Evolutionary conservation across 2,888 invertebrate genomes (phyloP).

Genomic region (Apotomis betuletana): DNA sequence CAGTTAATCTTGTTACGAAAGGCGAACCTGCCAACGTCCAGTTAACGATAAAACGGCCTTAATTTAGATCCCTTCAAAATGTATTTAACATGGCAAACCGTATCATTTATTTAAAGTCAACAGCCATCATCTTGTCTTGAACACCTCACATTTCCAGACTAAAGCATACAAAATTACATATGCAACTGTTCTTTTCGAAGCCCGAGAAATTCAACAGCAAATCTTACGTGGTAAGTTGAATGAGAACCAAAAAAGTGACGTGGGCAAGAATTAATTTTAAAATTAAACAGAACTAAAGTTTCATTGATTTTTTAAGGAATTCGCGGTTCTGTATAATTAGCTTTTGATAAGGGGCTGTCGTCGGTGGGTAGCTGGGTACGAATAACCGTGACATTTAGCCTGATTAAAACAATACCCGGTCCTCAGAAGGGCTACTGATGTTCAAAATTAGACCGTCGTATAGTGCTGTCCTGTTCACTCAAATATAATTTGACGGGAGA

Average conservation of each 20-base stretch:
- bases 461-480: too few species aligned
- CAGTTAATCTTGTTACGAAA: slow-evolving; percentile 26
- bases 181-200: neutral
- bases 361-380: slow-evolving; percentile 50
- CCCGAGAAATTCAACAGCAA: neutral
- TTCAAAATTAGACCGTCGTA: too few species aligned
- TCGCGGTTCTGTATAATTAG: slow-evolving; percentile 63
- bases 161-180: slow-evolving; percentile 1
- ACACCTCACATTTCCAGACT: slow-evolving; percentile 33
- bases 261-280: slow-evolving; percentile 55
- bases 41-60: slow-evolving; percentile 37
- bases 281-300: slow-evolving; percentile 55
- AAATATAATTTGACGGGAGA: too few species aligned
- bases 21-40: slow-evolving; percentile 18
- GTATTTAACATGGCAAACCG: slow-evolving; percentile 39
- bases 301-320: slow-evolving; percentile 55
- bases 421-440: too few species aligned
- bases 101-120: slow-evolving; percentile 42
- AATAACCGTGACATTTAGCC: neutral
- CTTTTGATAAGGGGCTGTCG: slow-evolving; percentile 68
- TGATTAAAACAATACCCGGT: neutral
- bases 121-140: slow-evolving; percentile 35
- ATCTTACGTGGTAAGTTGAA: neutral
- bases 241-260: slow-evolving; percentile 32
- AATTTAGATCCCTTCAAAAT: slow-evolving; percentile 38